Percentiles rank a stretch among this genome's conserved stretches.
These are phyloP conservation scores for Mesembrinibis cayennensis DNA, from an alignment of 2,113 vertebrate species.

Conservation along the genomic window DNA sequence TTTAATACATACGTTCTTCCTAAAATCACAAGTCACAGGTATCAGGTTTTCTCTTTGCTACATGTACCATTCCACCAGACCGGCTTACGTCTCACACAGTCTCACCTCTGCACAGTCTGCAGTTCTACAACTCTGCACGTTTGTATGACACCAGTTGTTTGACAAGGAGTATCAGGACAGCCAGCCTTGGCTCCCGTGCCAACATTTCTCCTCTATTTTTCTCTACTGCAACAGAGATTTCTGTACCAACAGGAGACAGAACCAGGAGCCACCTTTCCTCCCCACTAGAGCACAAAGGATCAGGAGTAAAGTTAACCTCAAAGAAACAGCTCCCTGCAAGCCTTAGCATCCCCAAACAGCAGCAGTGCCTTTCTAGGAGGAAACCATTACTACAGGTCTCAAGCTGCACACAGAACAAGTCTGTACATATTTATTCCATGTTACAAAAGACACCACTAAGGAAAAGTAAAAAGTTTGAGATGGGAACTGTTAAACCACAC, in stretches of 20 bases:
- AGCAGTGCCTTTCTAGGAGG: not conserved
- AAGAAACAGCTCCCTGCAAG: not conserved
- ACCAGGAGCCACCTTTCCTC: not conserved
- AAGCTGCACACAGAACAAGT: not conserved
- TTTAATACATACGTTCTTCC: not conserved
- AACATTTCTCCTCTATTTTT: not conserved
- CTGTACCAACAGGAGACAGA: not conserved
- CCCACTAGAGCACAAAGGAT: not conserved
- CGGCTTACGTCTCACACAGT: not conserved
- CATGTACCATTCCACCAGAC: not conserved
- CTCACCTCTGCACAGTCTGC: fast-evolving
- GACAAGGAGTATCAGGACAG: not conserved
- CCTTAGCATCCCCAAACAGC: not conserved
- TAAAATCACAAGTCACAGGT: not conserved
- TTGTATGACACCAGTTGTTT: not conserved
- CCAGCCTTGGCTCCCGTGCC: not conserved
- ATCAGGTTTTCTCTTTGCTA: not conserved
- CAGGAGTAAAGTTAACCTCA: not conserved
- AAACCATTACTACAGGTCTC: not conserved
- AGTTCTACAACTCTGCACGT: not conserved
- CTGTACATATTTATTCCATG: not conserved
- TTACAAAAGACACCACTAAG: not conserved
- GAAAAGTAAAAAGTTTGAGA: not conserved
- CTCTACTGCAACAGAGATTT: not conserved
- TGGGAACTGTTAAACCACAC: not conserved